Conservation (phyloP, 2,113 vertebrate species). For the Fregata magnificens region DNA sequence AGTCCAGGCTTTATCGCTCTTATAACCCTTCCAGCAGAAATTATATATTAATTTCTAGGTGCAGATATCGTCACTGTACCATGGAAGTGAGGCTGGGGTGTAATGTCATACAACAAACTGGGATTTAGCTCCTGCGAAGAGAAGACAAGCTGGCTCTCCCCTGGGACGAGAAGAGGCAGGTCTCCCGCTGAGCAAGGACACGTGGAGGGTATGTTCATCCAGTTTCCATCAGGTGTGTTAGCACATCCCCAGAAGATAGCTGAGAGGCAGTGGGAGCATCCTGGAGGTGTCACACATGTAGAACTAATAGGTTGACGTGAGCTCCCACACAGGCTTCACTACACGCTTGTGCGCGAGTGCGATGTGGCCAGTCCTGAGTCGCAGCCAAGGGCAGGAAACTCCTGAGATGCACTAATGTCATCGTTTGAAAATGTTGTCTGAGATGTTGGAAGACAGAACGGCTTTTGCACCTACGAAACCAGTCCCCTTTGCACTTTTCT, state of each 20-base stretch:
- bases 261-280: background rate
- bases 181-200: background rate
- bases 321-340: background rate
- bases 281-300: background rate
- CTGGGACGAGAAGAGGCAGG: background rate
- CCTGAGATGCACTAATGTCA: background rate
- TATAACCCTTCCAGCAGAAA: background rate
- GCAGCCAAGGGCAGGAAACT: background rate
- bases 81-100: background rate
- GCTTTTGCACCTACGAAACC: background rate
- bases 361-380: background rate
- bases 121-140: background rate
- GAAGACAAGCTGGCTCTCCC: background rate
- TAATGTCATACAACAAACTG: background rate
- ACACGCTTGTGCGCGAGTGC: rapidly evolving
- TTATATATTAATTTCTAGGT: background rate
- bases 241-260: background rate
- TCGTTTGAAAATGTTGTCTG: rapidly evolving
- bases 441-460: background rate
- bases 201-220: rapidly evolving
- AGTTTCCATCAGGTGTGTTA: background rate
- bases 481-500: background rate
- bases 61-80: background rate
- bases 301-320: background rate
- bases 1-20: background rate